Evolutionary conservation across 2,888 invertebrate species (phyloP).

Genomic region (Rhyacophila evoluta): DNA sequence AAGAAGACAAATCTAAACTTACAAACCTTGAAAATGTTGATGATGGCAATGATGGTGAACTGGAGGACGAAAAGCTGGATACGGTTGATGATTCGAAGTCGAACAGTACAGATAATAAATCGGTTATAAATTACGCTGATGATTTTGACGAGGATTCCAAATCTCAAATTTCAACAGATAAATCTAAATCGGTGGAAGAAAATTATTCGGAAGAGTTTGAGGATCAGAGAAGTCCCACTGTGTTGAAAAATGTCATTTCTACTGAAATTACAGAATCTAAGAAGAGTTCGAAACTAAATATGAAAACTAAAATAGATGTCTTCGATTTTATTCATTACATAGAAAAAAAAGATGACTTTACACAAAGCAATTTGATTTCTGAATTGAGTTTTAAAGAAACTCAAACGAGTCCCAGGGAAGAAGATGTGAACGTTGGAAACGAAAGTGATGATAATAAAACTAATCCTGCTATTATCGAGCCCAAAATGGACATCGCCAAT

Average conservation of each 20-base stretch:
- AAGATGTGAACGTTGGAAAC: conserved; percentile 52
- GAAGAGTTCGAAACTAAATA: conserved; percentile 60
- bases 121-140: conserved; percentile 60
- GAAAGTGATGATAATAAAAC: background rate
- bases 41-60: conserved; percentile 45
- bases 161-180: conserved; percentile 35
- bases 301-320: conserved; percentile 65
- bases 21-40: conserved; percentile 62
- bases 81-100: conserved; percentile 54
- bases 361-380: conserved; percentile 62
- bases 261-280: conserved; percentile 58
- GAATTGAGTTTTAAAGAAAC: conserved; percentile 65
- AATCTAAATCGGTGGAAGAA: conserved; percentile 17
- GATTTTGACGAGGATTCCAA: conserved; percentile 64
- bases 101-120: conserved; percentile 59
- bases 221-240: conserved; percentile 35
- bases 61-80: background rate
- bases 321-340: conserved; percentile 66
- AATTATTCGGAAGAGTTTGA: background rate
- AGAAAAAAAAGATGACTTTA: conserved; percentile 65
- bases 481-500: conserved; percentile 56
- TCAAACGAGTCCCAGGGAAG: conserved; percentile 59
- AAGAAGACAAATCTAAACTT: background rate
- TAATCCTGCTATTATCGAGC: background rate
- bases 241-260: conserved; percentile 57